Conservation (phyloP, 1,140 invertebrate genomes). For the Temnothorax nylanderi region DNA sequence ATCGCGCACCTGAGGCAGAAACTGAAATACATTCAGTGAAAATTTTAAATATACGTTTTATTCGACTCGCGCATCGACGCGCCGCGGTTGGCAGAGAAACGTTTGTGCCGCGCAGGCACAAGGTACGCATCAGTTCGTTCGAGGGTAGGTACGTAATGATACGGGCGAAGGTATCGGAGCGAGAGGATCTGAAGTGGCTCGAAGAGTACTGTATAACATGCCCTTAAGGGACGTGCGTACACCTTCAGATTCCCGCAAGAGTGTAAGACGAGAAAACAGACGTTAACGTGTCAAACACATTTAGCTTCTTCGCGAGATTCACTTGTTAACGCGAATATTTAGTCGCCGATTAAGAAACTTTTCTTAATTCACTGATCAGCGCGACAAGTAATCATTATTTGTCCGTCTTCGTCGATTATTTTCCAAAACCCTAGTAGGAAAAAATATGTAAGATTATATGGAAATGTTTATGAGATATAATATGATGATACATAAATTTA, state of each 20-base stretch:
- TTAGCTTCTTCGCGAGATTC: slow-evolving; percentile 68
- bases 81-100: slow-evolving; percentile 44
- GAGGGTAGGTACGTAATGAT: slow-evolving; percentile 68
- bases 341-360: slow-evolving; percentile 61
- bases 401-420: background rate
- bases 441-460: background rate
- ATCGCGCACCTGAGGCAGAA: slow-evolving; percentile 37
- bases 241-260: slow-evolving; percentile 73
- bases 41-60: slow-evolving; percentile 51
- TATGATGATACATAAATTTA: background rate
- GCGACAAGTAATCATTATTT: background rate
- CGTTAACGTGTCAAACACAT: slow-evolving; percentile 80
- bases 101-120: slow-evolving; percentile 28
- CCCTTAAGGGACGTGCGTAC: slow-evolving; percentile 80
- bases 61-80: slow-evolving; percentile 33
- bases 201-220: slow-evolving; percentile 81
- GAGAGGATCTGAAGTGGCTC: slow-evolving; percentile 75
- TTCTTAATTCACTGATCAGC: background rate
- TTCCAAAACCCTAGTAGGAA: background rate
- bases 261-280: slow-evolving; percentile 81
- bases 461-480: background rate
- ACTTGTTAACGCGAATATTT: slow-evolving; percentile 67
- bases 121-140: slow-evolving; percentile 52
- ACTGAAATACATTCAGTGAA: slow-evolving; percentile 28
- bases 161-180: slow-evolving; percentile 76